phyloP scores from a whole-genome alignment of 2,888 invertebrate genomes.

The Odontothrips loti region DNA sequence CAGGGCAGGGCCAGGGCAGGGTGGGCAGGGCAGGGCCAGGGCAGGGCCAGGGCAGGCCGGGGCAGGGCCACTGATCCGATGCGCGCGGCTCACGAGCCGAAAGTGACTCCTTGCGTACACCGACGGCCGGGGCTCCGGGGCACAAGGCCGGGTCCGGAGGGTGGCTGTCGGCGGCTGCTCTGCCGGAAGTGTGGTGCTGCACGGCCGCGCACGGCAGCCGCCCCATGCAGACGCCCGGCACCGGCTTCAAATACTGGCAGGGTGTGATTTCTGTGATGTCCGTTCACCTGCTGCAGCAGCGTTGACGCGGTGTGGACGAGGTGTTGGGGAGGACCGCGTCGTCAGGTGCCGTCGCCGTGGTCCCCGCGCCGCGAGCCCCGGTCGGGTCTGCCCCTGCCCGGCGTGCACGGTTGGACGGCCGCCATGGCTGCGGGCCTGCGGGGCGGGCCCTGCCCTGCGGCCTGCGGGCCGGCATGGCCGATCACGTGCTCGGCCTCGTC shows the following conservation, averaged over 20 bases:
- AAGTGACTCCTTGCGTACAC: not conserved
- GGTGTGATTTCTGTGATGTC: too few relatives aligned
- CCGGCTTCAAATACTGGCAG: too few relatives aligned
- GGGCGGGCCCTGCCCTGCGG: too few relatives aligned
- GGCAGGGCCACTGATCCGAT: not conserved
- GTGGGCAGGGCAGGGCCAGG: not conserved
- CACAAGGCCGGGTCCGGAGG: too few relatives aligned
- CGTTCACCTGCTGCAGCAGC: too few relatives aligned
- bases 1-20: not conserved
- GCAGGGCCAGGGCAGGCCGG: not conserved
- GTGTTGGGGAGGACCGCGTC: too few relatives aligned
- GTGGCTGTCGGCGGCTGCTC: not conserved
- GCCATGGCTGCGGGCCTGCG: too few relatives aligned
- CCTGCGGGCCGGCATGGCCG: too few relatives aligned
- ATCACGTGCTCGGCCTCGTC: not conserved
- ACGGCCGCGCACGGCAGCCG: not conserved
- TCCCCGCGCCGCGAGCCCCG: not conserved
- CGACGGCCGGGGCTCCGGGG: not conserved
- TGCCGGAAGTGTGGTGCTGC: not conserved
- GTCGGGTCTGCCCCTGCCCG: not conserved
- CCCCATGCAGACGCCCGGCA: too few relatives aligned
- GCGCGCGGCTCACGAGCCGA: not conserved
- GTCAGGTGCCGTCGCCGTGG: not conserved
- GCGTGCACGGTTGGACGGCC: too few relatives aligned
- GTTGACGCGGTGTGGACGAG: too few relatives aligned